phyloP scores from a whole-genome alignment of 1,140 invertebrate species.

The Lycorma delicatula region DNA sequence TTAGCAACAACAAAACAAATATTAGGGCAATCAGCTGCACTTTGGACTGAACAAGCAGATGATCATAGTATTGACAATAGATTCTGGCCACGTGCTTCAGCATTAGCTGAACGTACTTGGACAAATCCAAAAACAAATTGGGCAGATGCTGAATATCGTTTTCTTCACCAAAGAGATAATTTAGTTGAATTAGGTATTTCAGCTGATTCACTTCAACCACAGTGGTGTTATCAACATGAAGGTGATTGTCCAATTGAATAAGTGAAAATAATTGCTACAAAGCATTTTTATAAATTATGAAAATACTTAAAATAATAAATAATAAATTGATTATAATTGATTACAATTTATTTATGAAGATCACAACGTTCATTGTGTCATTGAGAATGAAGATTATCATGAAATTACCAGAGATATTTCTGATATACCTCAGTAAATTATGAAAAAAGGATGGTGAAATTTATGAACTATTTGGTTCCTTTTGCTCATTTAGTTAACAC shows the following conservation, averaged over 20 bases:
- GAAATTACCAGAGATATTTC: too few relatives aligned
- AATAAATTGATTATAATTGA: too few relatives aligned
- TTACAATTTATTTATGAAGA: too few relatives aligned
- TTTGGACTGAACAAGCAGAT: constrained; percentile 68
- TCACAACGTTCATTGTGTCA: too few relatives aligned
- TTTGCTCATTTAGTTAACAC: too few relatives aligned
- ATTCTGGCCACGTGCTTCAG: constrained; percentile 68
- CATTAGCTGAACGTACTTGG: constrained; percentile 70
- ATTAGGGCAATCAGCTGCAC: constrained; percentile 60
- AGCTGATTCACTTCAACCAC: constrained; percentile 58
- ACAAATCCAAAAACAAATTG: constrained; percentile 47
- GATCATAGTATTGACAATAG: constrained; percentile 33
- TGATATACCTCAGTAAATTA: too few relatives aligned
- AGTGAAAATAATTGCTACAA: too few relatives aligned
- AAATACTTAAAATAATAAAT: too few relatives aligned
- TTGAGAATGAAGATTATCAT: too few relatives aligned
- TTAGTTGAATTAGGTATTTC: constrained; percentile 51
- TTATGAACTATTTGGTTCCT: too few relatives aligned
- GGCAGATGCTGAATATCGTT: constrained; percentile 46
- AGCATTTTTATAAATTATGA: too few relatives aligned
- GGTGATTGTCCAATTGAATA: constrained; percentile 50
- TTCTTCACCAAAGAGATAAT: constrained; percentile 57
- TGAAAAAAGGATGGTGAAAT: too few relatives aligned
- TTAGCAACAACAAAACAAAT: constrained; percentile 29
- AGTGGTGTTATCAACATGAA: constrained; percentile 68